These are phyloP conservation scores for Pipistrellus pipistrellus DNA, from an alignment of 2,797 vertebrate species.

Conservation along the genomic window DNA sequence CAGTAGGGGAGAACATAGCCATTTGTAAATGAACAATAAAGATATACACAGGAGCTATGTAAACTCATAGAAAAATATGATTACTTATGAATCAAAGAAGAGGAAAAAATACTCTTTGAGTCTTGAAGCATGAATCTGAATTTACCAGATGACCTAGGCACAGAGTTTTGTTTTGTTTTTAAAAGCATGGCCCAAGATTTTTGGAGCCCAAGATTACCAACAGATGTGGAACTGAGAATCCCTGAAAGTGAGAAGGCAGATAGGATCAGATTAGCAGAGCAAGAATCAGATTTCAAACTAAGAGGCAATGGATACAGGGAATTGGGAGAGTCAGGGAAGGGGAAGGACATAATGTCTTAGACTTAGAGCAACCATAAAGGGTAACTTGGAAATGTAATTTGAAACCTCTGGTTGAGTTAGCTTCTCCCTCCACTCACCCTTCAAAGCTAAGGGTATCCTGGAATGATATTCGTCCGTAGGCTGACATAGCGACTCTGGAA, in stretches of 20 bases:
- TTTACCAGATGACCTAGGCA: background rate
- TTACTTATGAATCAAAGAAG: slow-evolving; percentile 7
- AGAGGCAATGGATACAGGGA: background rate
- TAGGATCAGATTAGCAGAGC: background rate
- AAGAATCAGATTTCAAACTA: slow-evolving; percentile 22
- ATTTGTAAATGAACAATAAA: slow-evolving; percentile 59
- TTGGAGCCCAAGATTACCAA: slow-evolving; percentile 13
- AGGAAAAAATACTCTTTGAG: slow-evolving; percentile 29
- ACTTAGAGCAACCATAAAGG: slow-evolving; percentile 38
- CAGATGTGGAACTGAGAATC: slow-evolving; percentile 48
- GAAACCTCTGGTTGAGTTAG: slow-evolving; percentile 39
- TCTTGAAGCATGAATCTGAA: slow-evolving; percentile 46
- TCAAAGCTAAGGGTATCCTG: background rate
- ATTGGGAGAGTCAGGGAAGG: background rate
- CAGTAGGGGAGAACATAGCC: background rate
- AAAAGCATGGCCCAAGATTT: background rate
- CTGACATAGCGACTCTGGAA: slow-evolving; percentile 21
- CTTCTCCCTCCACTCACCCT: background rate
- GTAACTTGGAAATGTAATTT: slow-evolving; percentile 45
- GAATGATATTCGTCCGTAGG: background rate
- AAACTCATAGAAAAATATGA: slow-evolving; percentile 19
- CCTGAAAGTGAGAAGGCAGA: background rate
- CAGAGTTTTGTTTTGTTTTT: background rate
- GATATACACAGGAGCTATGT: background rate
- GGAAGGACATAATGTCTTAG: background rate